phyloP scores from a whole-genome alignment of 2,113 vertebrate species.

The Paracyprichromis sp. region DNA sequence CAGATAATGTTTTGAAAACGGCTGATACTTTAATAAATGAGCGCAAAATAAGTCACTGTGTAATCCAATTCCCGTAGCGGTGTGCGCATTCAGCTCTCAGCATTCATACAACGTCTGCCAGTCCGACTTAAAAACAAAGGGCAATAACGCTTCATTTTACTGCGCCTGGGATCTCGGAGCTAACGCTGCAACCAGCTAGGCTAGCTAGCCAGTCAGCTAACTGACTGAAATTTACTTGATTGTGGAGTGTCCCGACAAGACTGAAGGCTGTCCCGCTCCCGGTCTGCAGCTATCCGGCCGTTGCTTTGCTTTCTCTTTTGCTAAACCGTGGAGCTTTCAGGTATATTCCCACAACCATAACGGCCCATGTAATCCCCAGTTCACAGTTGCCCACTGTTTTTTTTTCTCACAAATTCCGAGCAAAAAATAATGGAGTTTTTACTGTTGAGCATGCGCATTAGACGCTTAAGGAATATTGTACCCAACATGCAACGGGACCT shows the following conservation, averaged over 20 bases:
- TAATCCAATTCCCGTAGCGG: background rate
- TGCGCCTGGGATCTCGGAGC: slow-evolving; percentile 59
- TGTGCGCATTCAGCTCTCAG: background rate
- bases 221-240: slow-evolving; percentile 64
- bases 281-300: slow-evolving; percentile 30
- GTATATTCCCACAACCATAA: slow-evolving; percentile 28
- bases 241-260: slow-evolving; percentile 58
- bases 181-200: slow-evolving; percentile 49
- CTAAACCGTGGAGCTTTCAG: slow-evolving; percentile 3
- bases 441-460: slow-evolving; percentile 80
- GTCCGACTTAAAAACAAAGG: slow-evolving; percentile 72
- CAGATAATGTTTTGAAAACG: slow-evolving; percentile 44
- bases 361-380: slow-evolving; percentile 45
- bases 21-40: background rate
- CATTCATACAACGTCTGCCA: slow-evolving; percentile 27
- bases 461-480: slow-evolving; percentile 77
- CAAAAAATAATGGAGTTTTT: slow-evolving; percentile 87
- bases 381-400: slow-evolving; percentile 52
- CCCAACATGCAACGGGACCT: slow-evolving; percentile 76
- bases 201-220: slow-evolving; percentile 54
- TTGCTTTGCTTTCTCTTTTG: background rate
- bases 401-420: slow-evolving; percentile 74
- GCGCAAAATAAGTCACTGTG: background rate
- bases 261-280: slow-evolving; percentile 54
- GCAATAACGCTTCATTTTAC: slow-evolving; percentile 70